Conservation (phyloP, 1,140 invertebrate genomes). For the Melitaea cinxia region DNA sequence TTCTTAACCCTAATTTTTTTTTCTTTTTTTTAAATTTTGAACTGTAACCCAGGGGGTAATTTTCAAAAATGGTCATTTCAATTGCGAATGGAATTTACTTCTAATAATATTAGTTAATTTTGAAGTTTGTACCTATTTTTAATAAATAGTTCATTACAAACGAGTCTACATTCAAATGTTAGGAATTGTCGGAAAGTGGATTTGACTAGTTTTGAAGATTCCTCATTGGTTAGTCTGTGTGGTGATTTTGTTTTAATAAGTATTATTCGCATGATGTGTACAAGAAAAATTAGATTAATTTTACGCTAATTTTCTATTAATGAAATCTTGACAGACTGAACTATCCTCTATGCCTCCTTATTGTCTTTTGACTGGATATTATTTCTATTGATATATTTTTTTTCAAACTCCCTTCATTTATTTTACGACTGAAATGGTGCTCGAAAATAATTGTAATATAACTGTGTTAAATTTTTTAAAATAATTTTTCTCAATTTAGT, state of each 20-base stretch:
- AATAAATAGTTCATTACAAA: no score
- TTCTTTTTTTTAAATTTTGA: constrained; percentile 1
- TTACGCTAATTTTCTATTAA: constrained; percentile 23
- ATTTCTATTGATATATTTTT: constrained; percentile 19
- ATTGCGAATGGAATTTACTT: no score
- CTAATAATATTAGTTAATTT: no score
- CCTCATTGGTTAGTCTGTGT: neutral
- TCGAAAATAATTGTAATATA: constrained; percentile 9
- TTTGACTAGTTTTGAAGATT: no score
- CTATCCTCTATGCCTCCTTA: neutral
- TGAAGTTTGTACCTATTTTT: neutral
- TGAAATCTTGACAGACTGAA: constrained; percentile 14
- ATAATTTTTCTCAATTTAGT: neutral
- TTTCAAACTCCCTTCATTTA: constrained; percentile 32
- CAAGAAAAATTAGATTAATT: constrained; percentile 8
- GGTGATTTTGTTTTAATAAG: neutral
- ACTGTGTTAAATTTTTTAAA: constrained; percentile 17
- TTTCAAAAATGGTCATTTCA: no score
- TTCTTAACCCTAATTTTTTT: constrained; percentile 14
- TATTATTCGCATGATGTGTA: constrained; percentile 19
- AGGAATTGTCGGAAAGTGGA: no score
- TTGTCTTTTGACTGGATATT: constrained; percentile 22
- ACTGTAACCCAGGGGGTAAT: no score
- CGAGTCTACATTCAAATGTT: no score
- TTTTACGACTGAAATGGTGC: neutral